Evolutionary conservation across 2,797 vertebrate genomes (phyloP).

Genomic region (Enteromius treurensis): DNA sequence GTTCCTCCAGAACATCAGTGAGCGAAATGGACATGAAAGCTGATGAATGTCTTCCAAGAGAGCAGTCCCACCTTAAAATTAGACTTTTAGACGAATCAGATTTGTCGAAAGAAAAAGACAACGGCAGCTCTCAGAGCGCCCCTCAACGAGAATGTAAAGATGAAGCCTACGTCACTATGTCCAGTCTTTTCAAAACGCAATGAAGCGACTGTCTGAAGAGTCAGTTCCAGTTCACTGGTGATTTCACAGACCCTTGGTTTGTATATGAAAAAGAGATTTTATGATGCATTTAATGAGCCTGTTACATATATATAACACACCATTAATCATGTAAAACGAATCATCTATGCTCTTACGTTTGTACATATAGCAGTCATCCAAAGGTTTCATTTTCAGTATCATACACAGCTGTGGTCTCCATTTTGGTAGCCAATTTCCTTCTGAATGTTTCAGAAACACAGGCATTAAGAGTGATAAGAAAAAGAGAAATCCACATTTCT

Average conservation of each 20-base stretch:
- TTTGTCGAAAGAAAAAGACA: conserved; percentile 36
- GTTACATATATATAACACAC: not conserved
- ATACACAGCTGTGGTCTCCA: conserved; percentile 9
- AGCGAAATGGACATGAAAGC: conserved; percentile 15
- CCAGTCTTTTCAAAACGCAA: conserved; percentile 76
- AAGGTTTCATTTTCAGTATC: conserved; percentile 10
- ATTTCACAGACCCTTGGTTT: not conserved
- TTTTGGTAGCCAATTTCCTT: conserved; percentile 23
- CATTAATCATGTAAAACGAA: not conserved
- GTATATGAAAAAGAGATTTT: not conserved
- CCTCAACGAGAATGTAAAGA: conserved; percentile 60
- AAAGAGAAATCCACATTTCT: not conserved
- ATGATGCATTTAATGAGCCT: conserved; percentile 15
- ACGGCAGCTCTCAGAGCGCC: conserved; percentile 14
- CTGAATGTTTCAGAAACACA: conserved; percentile 28
- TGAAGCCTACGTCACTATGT: conserved; percentile 81
- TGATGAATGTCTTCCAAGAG: conserved; percentile 17
- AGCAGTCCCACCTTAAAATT: conserved; percentile 47
- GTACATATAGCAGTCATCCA: conserved; percentile 9
- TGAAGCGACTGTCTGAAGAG: conserved; percentile 35
- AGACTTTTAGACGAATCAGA: conserved; percentile 57
- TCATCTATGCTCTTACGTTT: not conserved
- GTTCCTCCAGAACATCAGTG: conserved; percentile 35
- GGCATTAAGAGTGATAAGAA: conserved; percentile 12
- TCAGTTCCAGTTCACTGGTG: not conserved